Evolutionary conservation across 2,797 vertebrate species (phyloP).

Genomic region (Cyprinodon diabolis): DNA sequence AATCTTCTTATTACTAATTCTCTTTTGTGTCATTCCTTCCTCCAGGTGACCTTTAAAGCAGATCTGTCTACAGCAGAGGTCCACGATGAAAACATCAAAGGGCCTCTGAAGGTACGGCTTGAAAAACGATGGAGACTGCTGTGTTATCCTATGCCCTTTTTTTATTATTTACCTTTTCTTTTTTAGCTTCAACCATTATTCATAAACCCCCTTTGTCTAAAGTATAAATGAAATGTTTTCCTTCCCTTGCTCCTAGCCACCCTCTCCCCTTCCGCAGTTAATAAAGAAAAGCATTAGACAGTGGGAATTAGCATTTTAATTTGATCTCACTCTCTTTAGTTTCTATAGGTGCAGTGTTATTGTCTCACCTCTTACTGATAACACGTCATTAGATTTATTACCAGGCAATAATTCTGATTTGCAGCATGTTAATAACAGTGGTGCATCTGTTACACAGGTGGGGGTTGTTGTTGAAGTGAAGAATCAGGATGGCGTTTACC

Average conservation of each 20-base stretch:
- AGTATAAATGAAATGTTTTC: slow-evolving; percentile 3
- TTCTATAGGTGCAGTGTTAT: slow-evolving; percentile 17
- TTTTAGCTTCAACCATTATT: neutral
- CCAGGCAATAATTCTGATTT: slow-evolving; percentile 13
- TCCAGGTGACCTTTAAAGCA: slow-evolving; percentile 85
- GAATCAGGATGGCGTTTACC: slow-evolving; percentile 83
- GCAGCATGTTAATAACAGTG: slow-evolving; percentile 28
- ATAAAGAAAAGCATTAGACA: slow-evolving; percentile 7
- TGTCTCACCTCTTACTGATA: slow-evolving; percentile 29
- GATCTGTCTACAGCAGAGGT: slow-evolving; percentile 83
- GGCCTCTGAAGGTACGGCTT: slow-evolving; percentile 81
- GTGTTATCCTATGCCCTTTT: neutral
- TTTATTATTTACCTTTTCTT: neutral
- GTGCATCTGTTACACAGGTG: slow-evolving; percentile 69
- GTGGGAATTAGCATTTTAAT: slow-evolving; percentile 12
- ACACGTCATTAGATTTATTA: slow-evolving; percentile 28
- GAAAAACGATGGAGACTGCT: neutral
- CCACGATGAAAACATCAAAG: slow-evolving; percentile 86
- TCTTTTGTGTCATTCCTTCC: slow-evolving; percentile 22
- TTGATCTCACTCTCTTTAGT: slow-evolving; percentile 32
- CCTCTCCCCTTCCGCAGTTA: neutral
- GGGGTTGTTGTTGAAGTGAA: slow-evolving; percentile 84
- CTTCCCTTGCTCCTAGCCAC: neutral
- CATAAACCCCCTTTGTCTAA: slow-evolving; percentile 7
- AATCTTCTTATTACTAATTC: slow-evolving; percentile 53